phyloP scores from a whole-genome alignment of 2,797 vertebrate species.

The Diglossa cyanea region DNA sequence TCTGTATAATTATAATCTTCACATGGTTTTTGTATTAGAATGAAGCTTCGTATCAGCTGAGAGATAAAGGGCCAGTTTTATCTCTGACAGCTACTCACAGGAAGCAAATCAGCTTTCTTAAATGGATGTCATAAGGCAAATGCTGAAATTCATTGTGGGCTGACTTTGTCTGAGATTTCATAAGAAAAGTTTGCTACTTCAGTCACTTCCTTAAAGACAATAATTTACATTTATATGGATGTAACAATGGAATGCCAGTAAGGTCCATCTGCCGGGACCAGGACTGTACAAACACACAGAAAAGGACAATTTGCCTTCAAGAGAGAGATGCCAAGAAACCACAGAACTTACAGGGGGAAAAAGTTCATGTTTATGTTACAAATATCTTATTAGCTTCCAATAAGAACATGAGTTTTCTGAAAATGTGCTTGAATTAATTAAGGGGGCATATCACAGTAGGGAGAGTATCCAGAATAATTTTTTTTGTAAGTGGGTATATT shows the following conservation, averaged over 20 bases:
- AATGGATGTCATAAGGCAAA: not conserved
- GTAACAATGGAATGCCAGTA: not conserved
- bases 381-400: not conserved
- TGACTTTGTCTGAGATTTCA: not conserved
- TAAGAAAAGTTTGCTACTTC: not conserved
- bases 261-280: not conserved
- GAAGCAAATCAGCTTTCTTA: not conserved
- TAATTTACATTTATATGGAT: not conserved
- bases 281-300: not conserved
- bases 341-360: not conserved
- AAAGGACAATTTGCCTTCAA: not conserved
- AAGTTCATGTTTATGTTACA: not conserved
- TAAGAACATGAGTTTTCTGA: not conserved
- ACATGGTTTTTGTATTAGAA: not conserved
- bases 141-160: not conserved
- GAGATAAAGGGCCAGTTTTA: not conserved
- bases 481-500: not conserved
- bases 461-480: not conserved
- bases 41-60: not conserved
- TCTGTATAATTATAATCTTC: not conserved
- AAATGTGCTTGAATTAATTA: not conserved
- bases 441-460: not conserved
- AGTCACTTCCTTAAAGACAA: not conserved
- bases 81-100: not conserved
- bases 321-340: not conserved